Conservation (phyloP, 1,140 invertebrate genomes). For the Temnothorax nylanderi region DNA sequence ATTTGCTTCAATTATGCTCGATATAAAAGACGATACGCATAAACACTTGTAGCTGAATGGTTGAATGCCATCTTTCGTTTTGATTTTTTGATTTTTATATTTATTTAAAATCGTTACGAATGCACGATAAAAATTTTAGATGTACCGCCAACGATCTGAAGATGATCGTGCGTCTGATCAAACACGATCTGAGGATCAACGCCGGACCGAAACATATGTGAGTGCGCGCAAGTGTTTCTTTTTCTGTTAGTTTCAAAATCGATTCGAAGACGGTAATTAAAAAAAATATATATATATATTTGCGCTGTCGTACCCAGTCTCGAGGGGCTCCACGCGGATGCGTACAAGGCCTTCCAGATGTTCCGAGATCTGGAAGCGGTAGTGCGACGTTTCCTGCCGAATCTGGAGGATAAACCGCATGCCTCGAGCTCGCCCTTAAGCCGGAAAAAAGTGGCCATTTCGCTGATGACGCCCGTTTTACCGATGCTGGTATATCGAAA, state of each 20-base stretch:
- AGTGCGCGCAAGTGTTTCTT: constrained; percentile 70
- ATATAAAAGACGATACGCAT: neutral
- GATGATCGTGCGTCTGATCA: constrained; percentile 94
- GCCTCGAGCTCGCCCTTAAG: constrained; percentile 72
- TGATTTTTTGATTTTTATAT: constrained; percentile 1
- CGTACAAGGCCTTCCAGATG: constrained; percentile 95
- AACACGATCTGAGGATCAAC: constrained; percentile 96
- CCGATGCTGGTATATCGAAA: constrained; percentile 91
- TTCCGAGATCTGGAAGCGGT: constrained; percentile 92
- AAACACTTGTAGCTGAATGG: neutral
- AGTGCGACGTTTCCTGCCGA: constrained; percentile 87
- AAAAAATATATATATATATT: constrained; percentile 8
- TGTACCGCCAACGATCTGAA: constrained; percentile 95
- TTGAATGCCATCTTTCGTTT: neutral
- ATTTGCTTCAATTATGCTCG: neutral
- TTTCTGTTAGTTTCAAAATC: neutral
- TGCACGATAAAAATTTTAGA: constrained; percentile 82
- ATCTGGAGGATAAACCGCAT: constrained; percentile 44
- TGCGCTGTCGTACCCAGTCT: constrained; percentile 82
- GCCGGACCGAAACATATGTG: constrained; percentile 96
- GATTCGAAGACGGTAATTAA: neutral
- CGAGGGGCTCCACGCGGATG: constrained; percentile 93
- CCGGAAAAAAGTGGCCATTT: constrained; percentile 84
- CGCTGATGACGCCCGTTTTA: constrained; percentile 94
- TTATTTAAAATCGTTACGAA: constrained; percentile 7